Evolutionary conservation across 2,888 invertebrate genomes (phyloP).

Genomic region (Electrophaes corylata): DNA sequence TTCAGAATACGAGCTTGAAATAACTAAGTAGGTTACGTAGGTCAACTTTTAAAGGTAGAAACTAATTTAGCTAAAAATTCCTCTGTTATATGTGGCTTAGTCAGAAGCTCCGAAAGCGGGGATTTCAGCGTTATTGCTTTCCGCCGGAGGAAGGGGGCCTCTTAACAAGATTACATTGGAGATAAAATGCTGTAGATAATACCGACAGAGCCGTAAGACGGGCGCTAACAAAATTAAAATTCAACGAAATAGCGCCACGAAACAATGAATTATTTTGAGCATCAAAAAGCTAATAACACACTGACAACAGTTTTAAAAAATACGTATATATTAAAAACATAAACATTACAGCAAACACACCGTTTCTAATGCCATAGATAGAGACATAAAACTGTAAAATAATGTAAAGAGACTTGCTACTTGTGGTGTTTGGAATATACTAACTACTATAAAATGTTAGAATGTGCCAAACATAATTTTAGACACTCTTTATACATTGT

Average conservation of each 20-base stretch:
- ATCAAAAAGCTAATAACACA: too few relatives aligned
- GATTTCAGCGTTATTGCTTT: constrained; percentile 79
- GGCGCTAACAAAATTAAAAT: constrained; percentile 79
- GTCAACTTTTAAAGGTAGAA: constrained; percentile 19
- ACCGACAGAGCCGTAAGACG: constrained; percentile 74
- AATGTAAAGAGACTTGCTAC: too few relatives aligned
- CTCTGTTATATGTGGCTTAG: constrained; percentile 72
- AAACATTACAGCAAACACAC: too few relatives aligned
- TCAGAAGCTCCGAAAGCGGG: constrained; percentile 76
- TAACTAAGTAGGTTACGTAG: not conserved
- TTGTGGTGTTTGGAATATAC: too few relatives aligned
- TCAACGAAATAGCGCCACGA: constrained; percentile 44
- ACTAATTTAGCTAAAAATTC: constrained; percentile 67
- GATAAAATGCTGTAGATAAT: constrained; percentile 81
- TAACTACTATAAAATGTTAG: too few relatives aligned
- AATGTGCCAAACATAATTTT: too few relatives aligned
- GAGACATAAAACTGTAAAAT: too few relatives aligned
- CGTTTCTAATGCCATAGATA: too few relatives aligned
- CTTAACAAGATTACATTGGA: constrained; percentile 84
- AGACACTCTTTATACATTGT: too few relatives aligned
- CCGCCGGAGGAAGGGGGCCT: constrained; percentile 56
- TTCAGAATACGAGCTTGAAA: too few relatives aligned
- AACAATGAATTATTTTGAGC: not conserved
- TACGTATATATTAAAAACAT: too few relatives aligned
- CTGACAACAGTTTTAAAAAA: too few relatives aligned